Base-by-base conservation (phyloP, 23 tunicate genomes). In the Corella eumyota region DNA sequence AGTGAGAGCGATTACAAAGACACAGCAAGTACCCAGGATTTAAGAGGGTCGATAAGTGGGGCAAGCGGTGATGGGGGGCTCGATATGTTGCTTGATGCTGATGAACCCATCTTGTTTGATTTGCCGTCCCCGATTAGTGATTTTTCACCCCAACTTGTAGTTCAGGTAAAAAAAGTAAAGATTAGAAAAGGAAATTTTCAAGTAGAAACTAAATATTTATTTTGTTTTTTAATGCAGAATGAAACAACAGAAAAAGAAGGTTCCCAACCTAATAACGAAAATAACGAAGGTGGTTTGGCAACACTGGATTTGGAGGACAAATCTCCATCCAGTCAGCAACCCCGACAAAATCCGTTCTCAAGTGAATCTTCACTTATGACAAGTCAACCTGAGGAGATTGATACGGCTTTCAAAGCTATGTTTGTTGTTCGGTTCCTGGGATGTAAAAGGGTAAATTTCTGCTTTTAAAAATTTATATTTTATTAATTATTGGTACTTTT, bases 381-480 rank as follows among this genome's bases (percentile, higher is more conserved):
- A n/a, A n/a, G n/a, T n/a, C n/a, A n/a, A n/a, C n/a, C n/a, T n/a
- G n/a, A n/a, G n/a, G n/a, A n/a, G n/a, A n/a, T n/a, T n/a, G 69
- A 62, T 6, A 35, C 73, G 2, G 60, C 67, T 0, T 72, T 81
- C 30, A 58, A 72, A 46, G 90, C 79, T 3, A 81, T 67, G 80
- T 81, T 72, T 53, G 72, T 81, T 25, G 93, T 74, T 0, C 72
- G 81, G 0, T 83, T 83, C 36, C 57, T 83, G 0, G 93, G 93
- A 45, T 83, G 81, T 67, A 83, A 68, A 64, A 36, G 61, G 81
- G 93, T 83, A 25, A 51, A 58, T 3, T 24, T n/a, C 32, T n/a
- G 13, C 13, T 11, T 15, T 60, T 60, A 19, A 26, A 30, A 26
- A 23, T 15, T 30, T 32, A 22, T 23, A 9, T 53, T n/a, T n/a